A percentile compares a stretch with the other conserved stretches of the same genome.
Evolutionary conservation across 2,888 invertebrate genomes (phyloP).

Genomic region (Tachina grossa): DNA sequence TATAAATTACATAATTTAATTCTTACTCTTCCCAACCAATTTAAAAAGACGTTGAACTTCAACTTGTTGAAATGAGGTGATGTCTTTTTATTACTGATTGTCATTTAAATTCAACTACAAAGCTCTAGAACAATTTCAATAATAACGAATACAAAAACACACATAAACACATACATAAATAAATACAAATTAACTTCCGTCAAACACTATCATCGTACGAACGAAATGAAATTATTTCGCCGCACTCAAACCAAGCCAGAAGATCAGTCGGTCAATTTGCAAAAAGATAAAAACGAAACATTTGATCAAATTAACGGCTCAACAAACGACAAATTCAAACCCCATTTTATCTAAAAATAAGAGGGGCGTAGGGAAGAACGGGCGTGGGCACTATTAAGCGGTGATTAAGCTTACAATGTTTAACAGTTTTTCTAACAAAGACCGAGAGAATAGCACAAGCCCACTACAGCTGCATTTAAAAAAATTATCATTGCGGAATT

Average conservation of each 20-base stretch:
- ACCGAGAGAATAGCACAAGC: slow-evolving; percentile 37
- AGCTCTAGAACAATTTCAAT: slow-evolving; percentile 48
- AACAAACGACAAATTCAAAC: slow-evolving; percentile 35
- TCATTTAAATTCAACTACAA: slow-evolving; percentile 29
- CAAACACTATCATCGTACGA: slow-evolving; percentile 18
- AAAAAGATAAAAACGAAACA: slow-evolving; percentile 4
- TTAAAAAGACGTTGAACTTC: slow-evolving; percentile 67
- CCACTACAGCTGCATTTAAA: slow-evolving; percentile 20
- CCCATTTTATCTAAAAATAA: slow-evolving; percentile 5
- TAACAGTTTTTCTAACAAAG: not conserved
- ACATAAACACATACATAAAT: slow-evolving; percentile 46
- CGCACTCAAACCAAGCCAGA: slow-evolving; percentile 45
- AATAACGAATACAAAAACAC: not conserved
- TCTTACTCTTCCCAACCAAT: slow-evolving; percentile 18
- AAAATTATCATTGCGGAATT: slow-evolving; percentile 45
- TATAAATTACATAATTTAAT: not conserved
- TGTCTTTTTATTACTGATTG: slow-evolving; percentile 13
- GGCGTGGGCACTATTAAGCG: not conserved
- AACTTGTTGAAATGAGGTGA: slow-evolving; percentile 60
- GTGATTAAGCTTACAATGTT: not conserved
- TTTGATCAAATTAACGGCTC: slow-evolving; percentile 59
- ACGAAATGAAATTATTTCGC: slow-evolving; percentile 19
- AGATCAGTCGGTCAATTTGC: slow-evolving; percentile 57
- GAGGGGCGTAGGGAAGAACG: not conserved
- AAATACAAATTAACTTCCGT: slow-evolving; percentile 58